phyloP scores from a whole-genome alignment of 2,797 vertebrate species.

The Sphenodon punctatus region DNA sequence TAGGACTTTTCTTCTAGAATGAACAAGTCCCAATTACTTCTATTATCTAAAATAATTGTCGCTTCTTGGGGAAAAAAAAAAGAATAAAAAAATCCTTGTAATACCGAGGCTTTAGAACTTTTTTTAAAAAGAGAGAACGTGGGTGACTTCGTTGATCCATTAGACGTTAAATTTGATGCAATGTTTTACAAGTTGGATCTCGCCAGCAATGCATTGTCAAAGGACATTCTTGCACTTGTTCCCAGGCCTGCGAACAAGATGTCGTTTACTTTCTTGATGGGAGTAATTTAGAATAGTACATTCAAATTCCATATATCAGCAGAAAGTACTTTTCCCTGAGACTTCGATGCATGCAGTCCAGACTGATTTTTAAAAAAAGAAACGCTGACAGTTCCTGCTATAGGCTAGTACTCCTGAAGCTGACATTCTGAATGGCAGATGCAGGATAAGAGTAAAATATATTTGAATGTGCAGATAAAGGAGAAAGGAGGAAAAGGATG shows the following conservation, averaged over 20 bases:
- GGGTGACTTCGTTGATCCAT: conserved; percentile 42
- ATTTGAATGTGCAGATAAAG: conserved; percentile 62
- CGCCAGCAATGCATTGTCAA: conserved; percentile 57
- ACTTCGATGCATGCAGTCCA: conserved; percentile 43
- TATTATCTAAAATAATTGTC: conserved; percentile 61
- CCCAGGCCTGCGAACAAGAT: conserved; percentile 44
- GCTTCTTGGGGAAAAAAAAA: conserved; percentile 43
- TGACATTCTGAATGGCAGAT: conserved; percentile 72
- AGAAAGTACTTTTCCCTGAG: conserved; percentile 39
- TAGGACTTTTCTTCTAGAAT: conserved; percentile 28
- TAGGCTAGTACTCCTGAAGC: conserved; percentile 54
- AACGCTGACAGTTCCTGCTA: conserved; percentile 55
- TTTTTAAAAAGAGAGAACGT: neutral
- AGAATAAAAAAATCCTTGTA: conserved; percentile 53
- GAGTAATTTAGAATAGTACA: conserved; percentile 67
- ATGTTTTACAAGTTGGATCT: conserved; percentile 66
- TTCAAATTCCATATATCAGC: conserved; percentile 42
- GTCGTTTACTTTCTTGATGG: conserved; percentile 57
- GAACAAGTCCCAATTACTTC: conserved; percentile 44
- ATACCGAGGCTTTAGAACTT: conserved; percentile 50
- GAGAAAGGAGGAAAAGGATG: conserved; percentile 13
- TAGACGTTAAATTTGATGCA: conserved; percentile 58
- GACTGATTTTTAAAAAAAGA: conserved; percentile 50
- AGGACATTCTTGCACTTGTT: conserved; percentile 60
- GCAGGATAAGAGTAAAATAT: conserved; percentile 61